Evolutionary conservation across 2,113 vertebrate genomes (phyloP).

Genomic region (Leptobrachium ailaonicum): DNA sequence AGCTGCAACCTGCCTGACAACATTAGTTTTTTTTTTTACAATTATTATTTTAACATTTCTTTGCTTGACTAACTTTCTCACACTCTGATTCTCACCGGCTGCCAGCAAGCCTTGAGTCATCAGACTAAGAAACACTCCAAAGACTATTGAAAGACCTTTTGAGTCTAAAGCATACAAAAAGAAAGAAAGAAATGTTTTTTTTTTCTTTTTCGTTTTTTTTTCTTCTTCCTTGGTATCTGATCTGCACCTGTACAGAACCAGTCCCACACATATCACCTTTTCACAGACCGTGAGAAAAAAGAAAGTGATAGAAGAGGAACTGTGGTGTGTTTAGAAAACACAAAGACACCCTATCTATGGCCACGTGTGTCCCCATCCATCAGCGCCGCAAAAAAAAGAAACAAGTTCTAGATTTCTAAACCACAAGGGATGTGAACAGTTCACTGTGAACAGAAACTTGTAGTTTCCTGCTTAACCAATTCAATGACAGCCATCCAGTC

Average conservation of each 20-base stretch:
- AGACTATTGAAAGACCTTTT: slow-evolving; percentile 63
- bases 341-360: slow-evolving; percentile 52
- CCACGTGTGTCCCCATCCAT: slow-evolving; percentile 57
- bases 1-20: too few species aligned
- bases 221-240: slow-evolving; percentile 69
- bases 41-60: slow-evolving; percentile 51
- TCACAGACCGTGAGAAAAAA: slow-evolving; percentile 79
- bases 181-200: slow-evolving; percentile 53
- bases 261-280: slow-evolving; percentile 79
- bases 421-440: slow-evolving; percentile 36
- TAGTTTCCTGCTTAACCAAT: slow-evolving; percentile 29
- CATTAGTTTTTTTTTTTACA: too few species aligned
- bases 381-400: slow-evolving; percentile 41
- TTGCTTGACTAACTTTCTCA: slow-evolving; percentile 91
- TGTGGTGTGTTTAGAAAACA: slow-evolving; percentile 51
- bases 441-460: slow-evolving; percentile 32
- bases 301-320: slow-evolving; percentile 66
- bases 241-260: slow-evolving; percentile 78
- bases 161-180: slow-evolving; percentile 51
- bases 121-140: slow-evolving; percentile 69
- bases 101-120: slow-evolving; percentile 76
- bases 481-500: neutral
- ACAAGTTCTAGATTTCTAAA: slow-evolving; percentile 38
- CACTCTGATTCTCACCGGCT: slow-evolving; percentile 81
- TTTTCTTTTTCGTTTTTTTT: neutral